Evolutionary conservation across 2,797 vertebrate species (phyloP).

Genomic region (Sebastes goodei): DNA sequence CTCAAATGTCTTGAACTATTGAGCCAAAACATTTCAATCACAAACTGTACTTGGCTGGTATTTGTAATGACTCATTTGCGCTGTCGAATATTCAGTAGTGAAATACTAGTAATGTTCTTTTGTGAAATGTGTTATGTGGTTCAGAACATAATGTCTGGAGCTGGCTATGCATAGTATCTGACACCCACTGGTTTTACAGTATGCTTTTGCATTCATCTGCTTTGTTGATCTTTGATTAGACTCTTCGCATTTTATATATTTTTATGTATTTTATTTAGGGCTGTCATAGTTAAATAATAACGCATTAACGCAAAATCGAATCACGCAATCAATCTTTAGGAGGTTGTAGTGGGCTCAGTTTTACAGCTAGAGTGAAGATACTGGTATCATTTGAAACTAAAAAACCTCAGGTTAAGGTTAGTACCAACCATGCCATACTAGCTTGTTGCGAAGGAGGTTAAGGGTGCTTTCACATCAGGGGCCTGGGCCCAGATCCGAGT

Average conservation of each 20-base stretch:
- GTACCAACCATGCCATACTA: too few species aligned
- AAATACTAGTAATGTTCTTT: slow-evolving; percentile 17
- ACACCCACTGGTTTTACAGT: background rate
- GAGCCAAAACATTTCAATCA: slow-evolving; percentile 24
- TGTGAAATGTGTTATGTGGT: slow-evolving; percentile 7
- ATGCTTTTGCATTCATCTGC: background rate
- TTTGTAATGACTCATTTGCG: slow-evolving; percentile 28
- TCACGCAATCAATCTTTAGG: too few species aligned
- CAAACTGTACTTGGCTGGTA: background rate
- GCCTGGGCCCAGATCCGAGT: too few species aligned
- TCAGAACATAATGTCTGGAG: slow-evolving; percentile 1
- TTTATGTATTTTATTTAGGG: background rate
- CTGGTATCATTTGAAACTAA: too few species aligned
- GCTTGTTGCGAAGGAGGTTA: too few species aligned
- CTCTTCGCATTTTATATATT: background rate
- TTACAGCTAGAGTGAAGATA: too few species aligned
- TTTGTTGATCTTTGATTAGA: background rate
- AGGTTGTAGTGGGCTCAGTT: too few species aligned
- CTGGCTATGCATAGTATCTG: background rate
- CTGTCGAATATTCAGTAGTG: slow-evolving; percentile 24
- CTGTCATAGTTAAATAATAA: background rate
- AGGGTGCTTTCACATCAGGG: too few species aligned
- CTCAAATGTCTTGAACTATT: slow-evolving; percentile 16
- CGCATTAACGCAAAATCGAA: too few species aligned
- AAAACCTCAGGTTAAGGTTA: too few species aligned